Conservation (phyloP, 1,140 invertebrate genomes). For the Epicauta chinensis region DNA sequence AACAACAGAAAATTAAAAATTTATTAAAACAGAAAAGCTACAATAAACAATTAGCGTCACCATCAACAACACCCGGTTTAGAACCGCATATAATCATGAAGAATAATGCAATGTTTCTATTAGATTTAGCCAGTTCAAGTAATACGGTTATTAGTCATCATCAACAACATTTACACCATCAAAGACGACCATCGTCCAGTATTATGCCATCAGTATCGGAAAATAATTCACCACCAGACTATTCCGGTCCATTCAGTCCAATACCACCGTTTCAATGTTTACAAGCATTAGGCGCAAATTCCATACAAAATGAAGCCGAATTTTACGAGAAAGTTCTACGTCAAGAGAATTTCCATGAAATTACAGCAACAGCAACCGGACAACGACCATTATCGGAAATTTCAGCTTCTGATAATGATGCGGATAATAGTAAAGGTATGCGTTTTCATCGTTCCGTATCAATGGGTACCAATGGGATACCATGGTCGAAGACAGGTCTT, state of each 20-base stretch:
- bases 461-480: conserved; percentile 53
- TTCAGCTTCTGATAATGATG: conserved; percentile 50
- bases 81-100: conserved; percentile 78
- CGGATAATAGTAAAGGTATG: conserved; percentile 50
- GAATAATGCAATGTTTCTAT: conserved; percentile 89
- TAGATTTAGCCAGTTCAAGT: conserved; percentile 77
- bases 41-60: conserved; percentile 35
- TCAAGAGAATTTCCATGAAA: conserved; percentile 44
- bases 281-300: conserved; percentile 58
- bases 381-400: conserved; percentile 52
- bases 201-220: conserved; percentile 55
- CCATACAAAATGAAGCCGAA: conserved; percentile 48
- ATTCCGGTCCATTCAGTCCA: conserved; percentile 50
- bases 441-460: conserved; percentile 53
- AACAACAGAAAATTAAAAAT: conserved; percentile 35
- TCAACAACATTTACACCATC: conserved; percentile 9
- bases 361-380: conserved; percentile 29
- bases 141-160: conserved; percentile 44
- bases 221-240: conserved; percentile 51
- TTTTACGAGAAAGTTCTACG: conserved; percentile 51
- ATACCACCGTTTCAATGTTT: conserved; percentile 74
- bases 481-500: conserved; percentile 54
- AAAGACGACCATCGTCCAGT: conserved; percentile 49
- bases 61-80: conserved; percentile 38
- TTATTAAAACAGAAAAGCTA: conserved; percentile 24